Evolutionary conservation across 2,797 vertebrate species (phyloP).

Genomic region (Sebastes oblongus): DNA sequence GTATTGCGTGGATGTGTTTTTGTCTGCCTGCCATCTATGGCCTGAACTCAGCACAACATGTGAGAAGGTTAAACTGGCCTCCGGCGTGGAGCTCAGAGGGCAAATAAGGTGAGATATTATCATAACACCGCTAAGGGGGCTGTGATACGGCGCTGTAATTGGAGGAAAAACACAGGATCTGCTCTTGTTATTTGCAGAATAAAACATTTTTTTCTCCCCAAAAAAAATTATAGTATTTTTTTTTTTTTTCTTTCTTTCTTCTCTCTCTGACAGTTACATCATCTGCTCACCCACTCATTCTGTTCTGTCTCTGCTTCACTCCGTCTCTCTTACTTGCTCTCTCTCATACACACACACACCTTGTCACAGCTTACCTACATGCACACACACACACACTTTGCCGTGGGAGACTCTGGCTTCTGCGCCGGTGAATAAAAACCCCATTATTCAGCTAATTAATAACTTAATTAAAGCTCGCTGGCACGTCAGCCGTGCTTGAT

Average conservation of each 20-base stretch:
- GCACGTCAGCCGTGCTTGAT: slow-evolving; percentile 80
- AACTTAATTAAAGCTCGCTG: slow-evolving; percentile 84
- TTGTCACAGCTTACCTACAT: slow-evolving; percentile 7
- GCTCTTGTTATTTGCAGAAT: background rate
- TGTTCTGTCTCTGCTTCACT: background rate
- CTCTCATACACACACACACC: slow-evolving; percentile 4
- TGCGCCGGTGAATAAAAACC: slow-evolving; percentile 76
- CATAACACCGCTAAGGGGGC: slow-evolving; percentile 9
- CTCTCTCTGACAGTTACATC: background rate
- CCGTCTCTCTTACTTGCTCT: background rate
- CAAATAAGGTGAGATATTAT: slow-evolving; percentile 41
- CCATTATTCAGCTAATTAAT: slow-evolving; percentile 86
- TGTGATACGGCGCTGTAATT: background rate
- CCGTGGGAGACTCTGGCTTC: slow-evolving; percentile 67
- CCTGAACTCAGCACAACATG: slow-evolving; percentile 34
- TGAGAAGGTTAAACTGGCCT: slow-evolving; percentile 52
- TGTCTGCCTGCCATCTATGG: slow-evolving; percentile 33
- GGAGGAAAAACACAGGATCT: background rate
- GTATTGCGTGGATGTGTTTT: slow-evolving; percentile 44
- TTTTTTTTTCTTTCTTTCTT: background rate
- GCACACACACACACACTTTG: slow-evolving; percentile 32
- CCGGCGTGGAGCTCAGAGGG: slow-evolving; percentile 17
- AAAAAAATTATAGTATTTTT: background rate
- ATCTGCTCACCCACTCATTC: slow-evolving; percentile 2
- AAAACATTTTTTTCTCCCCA: background rate